phyloP scores from a whole-genome alignment of 2,888 invertebrate genomes.

The Cheilosia vulpina region DNA sequence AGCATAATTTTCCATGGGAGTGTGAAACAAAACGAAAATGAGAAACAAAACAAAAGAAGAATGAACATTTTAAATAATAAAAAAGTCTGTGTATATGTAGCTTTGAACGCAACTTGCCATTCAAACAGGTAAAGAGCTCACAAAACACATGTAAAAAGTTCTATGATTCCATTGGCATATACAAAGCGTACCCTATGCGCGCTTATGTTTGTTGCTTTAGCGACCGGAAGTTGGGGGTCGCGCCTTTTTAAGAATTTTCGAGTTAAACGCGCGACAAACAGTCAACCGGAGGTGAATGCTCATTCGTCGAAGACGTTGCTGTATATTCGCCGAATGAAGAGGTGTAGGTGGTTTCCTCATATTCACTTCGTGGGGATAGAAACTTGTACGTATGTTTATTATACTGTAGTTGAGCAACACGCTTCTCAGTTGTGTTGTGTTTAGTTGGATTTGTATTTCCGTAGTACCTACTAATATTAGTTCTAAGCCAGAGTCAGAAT shows the following conservation, averaged over 20 bases:
- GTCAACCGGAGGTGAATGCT: background rate
- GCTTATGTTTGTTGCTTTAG: constrained; percentile 49
- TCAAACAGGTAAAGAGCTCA: constrained; percentile 37
- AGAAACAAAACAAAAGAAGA: background rate
- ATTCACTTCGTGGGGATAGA: background rate
- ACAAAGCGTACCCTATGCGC: constrained; percentile 13
- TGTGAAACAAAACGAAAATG: constrained; percentile 17
- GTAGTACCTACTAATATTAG: too few relatives aligned
- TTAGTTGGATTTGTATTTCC: constrained; percentile 1
- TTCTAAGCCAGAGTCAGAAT: too few relatives aligned
- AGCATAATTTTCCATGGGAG: constrained; percentile 14
- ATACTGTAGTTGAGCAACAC: background rate
- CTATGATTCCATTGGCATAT: constrained; percentile 22
- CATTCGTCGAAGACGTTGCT: constrained; percentile 17
- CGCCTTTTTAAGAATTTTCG: constrained; percentile 48
- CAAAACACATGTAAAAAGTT: constrained; percentile 24
- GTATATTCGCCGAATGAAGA: background rate
- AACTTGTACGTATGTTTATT: background rate
- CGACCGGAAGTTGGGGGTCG: constrained; percentile 65
- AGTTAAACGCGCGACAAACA: constrained; percentile 22
- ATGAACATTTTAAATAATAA: too few relatives aligned
- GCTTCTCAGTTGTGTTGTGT: constrained; percentile 6
- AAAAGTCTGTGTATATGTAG: too few relatives aligned
- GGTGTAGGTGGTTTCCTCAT: constrained; percentile 16
- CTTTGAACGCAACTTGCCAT: background rate